phyloP scores from a whole-genome alignment of 2,113 vertebrate genomes.

The Copsychus sechellarum region DNA sequence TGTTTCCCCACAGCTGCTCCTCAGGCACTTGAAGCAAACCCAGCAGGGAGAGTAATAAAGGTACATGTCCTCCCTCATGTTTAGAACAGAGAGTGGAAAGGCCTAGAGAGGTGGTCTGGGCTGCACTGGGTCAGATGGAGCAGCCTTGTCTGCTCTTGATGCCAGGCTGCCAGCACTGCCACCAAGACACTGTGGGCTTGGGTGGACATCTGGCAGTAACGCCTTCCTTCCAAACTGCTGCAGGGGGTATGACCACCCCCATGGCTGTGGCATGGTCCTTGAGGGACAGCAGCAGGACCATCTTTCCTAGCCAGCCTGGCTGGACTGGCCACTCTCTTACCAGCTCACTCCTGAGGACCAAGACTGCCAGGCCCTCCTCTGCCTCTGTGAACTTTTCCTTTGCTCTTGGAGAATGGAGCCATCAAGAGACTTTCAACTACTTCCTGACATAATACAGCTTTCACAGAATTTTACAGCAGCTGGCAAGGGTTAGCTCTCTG shows the following conservation, averaged over 20 bases:
- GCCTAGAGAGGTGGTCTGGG: fast-evolving
- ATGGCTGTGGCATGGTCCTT: not conserved
- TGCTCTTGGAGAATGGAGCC: not conserved
- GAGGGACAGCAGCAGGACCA: not conserved
- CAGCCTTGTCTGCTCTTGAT: fast-evolving
- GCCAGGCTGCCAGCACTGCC: not conserved
- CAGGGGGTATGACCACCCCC: fast-evolving
- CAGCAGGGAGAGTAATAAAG: not conserved
- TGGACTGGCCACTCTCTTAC: no score
- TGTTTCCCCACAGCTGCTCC: not conserved
- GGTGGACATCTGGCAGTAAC: fast-evolving
- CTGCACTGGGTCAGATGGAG: fast-evolving
- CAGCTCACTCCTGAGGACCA: fast-evolving
- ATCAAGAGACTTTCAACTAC: not conserved
- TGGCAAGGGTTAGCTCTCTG: not conserved
- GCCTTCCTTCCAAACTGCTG: not conserved
- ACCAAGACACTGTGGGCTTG: fast-evolving
- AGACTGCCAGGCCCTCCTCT: not conserved
- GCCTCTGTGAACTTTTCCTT: not conserved
- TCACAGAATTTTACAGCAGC: not conserved
- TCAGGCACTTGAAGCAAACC: not conserved
- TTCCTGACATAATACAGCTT: not conserved
- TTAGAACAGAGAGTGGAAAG: not conserved
- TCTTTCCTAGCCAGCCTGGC: not conserved
- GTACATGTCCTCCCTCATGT: not conserved